Evolutionary conservation across 2,888 invertebrate genomes (phyloP).

Genomic region (Geotrupes spiniger): DNA sequence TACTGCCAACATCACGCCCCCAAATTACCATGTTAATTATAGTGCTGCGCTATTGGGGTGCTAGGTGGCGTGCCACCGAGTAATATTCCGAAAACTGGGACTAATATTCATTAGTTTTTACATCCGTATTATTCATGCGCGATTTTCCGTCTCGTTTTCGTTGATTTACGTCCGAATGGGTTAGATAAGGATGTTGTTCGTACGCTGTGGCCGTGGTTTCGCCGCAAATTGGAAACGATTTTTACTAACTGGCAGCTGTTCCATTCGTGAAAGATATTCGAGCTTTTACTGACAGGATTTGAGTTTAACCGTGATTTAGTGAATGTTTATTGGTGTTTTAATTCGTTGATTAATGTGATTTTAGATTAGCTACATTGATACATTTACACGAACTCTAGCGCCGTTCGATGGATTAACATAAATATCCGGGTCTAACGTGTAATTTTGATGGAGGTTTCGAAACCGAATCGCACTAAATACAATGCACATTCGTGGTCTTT

Average conservation of each 20-base stretch:
- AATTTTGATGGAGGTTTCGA: too few species aligned
- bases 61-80: constrained; percentile 43
- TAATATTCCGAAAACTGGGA: constrained; percentile 43
- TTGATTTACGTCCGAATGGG: not conserved
- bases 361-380: not conserved
- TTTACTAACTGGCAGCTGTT: constrained; percentile 30
- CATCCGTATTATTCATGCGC: constrained; percentile 16
- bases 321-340: constrained; percentile 14
- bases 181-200: constrained; percentile 6
- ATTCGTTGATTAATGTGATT: constrained; percentile 8
- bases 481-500: too few species aligned
- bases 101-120: constrained; percentile 42
- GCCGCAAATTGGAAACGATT: constrained; percentile 6
- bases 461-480: too few species aligned
- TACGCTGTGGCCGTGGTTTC: not conserved
- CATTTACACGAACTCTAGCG: constrained; percentile 8
- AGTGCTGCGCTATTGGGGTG: constrained; percentile 42
- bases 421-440: not conserved
- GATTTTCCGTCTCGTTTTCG: constrained; percentile 18
- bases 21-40: constrained; percentile 54
- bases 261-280: constrained; percentile 27
- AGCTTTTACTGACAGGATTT: constrained; percentile 21
- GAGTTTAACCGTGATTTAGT: constrained; percentile 21
- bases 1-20: constrained; percentile 51
- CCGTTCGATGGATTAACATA: constrained; percentile 2